phyloP scores from a whole-genome alignment of 2,888 invertebrate species.

The Apamea monoglypha region DNA sequence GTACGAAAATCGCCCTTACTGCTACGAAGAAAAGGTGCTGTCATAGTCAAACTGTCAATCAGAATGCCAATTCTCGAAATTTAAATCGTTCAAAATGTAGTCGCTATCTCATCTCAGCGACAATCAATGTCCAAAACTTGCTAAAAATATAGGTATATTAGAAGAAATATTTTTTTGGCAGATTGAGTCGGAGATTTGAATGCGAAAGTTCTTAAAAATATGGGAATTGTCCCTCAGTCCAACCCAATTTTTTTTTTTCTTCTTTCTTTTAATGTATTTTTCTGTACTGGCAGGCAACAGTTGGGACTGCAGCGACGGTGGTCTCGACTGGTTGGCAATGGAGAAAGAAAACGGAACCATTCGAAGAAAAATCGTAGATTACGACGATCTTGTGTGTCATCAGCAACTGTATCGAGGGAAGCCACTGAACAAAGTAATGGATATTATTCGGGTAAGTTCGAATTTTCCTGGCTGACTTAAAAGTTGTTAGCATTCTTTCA shows the following conservation, averaged over 20 bases:
- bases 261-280: neutral
- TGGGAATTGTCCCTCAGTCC: neutral
- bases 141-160: neutral
- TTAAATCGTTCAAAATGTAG: neutral
- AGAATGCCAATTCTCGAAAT: neutral
- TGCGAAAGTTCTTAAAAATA: neutral
- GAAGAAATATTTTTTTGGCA: neutral
- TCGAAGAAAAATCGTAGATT: slow-evolving; percentile 88
- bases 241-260: no score
- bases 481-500: neutral
- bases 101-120: neutral
- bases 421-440: slow-evolving; percentile 91
- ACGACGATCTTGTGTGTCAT: slow-evolving; percentile 90
- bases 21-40: neutral
- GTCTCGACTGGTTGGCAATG: slow-evolving; percentile 92
- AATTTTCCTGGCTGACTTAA: neutral
- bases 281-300: slow-evolving; percentile 89
- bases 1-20: neutral
- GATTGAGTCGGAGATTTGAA: neutral
- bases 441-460: slow-evolving; percentile 91
- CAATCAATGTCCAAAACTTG: neutral
- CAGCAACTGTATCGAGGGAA: slow-evolving; percentile 91
- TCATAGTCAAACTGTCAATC: no score
- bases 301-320: slow-evolving; percentile 92
- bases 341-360: slow-evolving; percentile 86